Percentiles rank a stretch among this genome's conserved stretches.
These are phyloP conservation scores for Morpho deidamia DNA, from an alignment of 2,888 invertebrate genomes.

Conservation along the genomic window DNA sequence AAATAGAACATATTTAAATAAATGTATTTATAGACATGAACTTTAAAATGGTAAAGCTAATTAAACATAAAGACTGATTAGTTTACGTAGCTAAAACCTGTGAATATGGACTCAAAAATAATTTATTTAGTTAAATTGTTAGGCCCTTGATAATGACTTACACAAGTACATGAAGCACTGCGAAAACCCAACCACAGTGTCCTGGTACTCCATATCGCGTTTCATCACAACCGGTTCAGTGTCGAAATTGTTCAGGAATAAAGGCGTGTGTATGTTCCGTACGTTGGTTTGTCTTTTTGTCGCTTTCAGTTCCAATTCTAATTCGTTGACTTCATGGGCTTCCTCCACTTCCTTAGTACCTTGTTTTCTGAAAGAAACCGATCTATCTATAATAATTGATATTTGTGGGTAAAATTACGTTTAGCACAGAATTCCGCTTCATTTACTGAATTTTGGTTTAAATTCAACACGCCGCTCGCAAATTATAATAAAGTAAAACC, in stretches of 20 bases:
- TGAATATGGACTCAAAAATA: too few species aligned
- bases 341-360: constrained; percentile 59
- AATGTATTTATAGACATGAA: too few species aligned
- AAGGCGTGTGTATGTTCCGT: constrained; percentile 38
- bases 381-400: too few species aligned
- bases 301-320: constrained; percentile 28
- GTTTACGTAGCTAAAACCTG: too few species aligned
- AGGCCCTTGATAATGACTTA: constrained; percentile 39
- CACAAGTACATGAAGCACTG: constrained; percentile 68
- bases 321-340: constrained; percentile 58
- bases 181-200: constrained; percentile 47
- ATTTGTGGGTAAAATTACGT: too few species aligned
- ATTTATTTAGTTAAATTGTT: background rate
- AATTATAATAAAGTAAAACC: too few species aligned
- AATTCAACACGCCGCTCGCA: too few species aligned
- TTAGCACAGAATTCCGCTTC: too few species aligned
- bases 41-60: too few species aligned
- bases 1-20: too few species aligned
- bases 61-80: too few species aligned
- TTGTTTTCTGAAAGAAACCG: constrained; percentile 46
- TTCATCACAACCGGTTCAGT: constrained; percentile 27
- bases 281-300: constrained; percentile 25
- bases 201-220: constrained; percentile 33
- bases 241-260: constrained; percentile 63
- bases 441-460: too few species aligned